Evolutionary conservation across 2,113 vertebrate genomes (phyloP).

Genomic region (Pelecanus crispus): DNA sequence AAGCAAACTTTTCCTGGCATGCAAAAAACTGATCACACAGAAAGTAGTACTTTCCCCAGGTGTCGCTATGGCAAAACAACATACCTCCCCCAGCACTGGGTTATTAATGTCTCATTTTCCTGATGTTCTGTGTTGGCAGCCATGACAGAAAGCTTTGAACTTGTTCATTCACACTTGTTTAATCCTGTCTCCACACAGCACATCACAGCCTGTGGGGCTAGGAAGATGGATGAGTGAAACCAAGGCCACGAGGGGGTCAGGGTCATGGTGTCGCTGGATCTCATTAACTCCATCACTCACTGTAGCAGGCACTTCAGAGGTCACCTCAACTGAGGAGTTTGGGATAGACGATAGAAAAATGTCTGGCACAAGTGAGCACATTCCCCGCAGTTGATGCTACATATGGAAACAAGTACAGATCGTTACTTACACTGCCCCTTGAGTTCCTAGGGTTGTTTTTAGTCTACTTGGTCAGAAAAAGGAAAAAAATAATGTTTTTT

Average conservation of each 20-base stretch:
- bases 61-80: conserved; percentile 61
- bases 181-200: conserved; percentile 72
- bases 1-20: neutral
- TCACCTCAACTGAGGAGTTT: conserved; percentile 53
- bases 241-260: conserved; percentile 68
- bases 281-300: conserved; percentile 81
- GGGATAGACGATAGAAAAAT: conserved; percentile 21
- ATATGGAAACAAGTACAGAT: neutral
- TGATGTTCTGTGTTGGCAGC: conserved; percentile 51
- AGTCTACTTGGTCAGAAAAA: neutral
- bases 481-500: neutral
- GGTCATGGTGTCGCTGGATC: conserved; percentile 78
- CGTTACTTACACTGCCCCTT: neutral
- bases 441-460: neutral
- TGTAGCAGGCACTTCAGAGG: conserved; percentile 66
- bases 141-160: conserved; percentile 73
- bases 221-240: conserved; percentile 78
- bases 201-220: conserved; percentile 64
- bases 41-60: conserved; percentile 57
- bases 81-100: conserved; percentile 27
- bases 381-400: neutral
- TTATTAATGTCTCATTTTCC: conserved; percentile 72
- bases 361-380: neutral
- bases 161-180: conserved; percentile 83
- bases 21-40: neutral